A percentile compares a stretch with the other conserved stretches of the same genome.
Evolutionary conservation across 2,888 invertebrate species (phyloP).

Genomic region (Orchesella flavescens): DNA sequence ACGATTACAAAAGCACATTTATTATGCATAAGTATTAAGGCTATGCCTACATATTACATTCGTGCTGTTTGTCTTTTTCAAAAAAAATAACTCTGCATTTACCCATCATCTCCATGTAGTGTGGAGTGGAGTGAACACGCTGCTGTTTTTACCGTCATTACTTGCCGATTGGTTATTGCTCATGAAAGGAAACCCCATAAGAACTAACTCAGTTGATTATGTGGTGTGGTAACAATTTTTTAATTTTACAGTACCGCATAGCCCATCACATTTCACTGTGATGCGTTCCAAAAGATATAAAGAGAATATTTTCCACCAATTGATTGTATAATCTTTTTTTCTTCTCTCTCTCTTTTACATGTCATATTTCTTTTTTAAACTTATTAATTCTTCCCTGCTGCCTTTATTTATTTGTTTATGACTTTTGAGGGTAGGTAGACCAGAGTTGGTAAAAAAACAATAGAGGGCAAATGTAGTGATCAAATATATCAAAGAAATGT

Average conservation of each 20-base stretch:
- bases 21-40: too few relatives aligned
- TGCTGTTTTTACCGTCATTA: background rate
- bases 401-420: conserved; percentile 46
- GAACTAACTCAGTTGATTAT: too few relatives aligned
- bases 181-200: background rate
- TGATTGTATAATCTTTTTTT: conserved; percentile 9
- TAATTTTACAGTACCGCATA: background rate
- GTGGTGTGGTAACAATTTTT: background rate
- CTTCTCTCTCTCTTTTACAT: conserved; percentile 1
- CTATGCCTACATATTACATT: too few relatives aligned
- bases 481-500: conserved; percentile 54
- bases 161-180: background rate
- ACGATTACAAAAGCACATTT: too few relatives aligned
- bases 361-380: background rate
- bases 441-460: conserved; percentile 37
- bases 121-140: too few relatives aligned
- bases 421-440: conserved; percentile 9
- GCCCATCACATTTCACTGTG: too few relatives aligned
- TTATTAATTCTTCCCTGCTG: conserved; percentile 23
- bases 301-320: background rate
- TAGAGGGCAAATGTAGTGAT: conserved; percentile 40
- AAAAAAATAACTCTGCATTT: too few relatives aligned
- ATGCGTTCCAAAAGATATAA: background rate
- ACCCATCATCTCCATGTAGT: too few relatives aligned
- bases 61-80: too few relatives aligned